Base-by-base conservation (phyloP, 2,888 invertebrate species). In the Blera fallax region DNA sequence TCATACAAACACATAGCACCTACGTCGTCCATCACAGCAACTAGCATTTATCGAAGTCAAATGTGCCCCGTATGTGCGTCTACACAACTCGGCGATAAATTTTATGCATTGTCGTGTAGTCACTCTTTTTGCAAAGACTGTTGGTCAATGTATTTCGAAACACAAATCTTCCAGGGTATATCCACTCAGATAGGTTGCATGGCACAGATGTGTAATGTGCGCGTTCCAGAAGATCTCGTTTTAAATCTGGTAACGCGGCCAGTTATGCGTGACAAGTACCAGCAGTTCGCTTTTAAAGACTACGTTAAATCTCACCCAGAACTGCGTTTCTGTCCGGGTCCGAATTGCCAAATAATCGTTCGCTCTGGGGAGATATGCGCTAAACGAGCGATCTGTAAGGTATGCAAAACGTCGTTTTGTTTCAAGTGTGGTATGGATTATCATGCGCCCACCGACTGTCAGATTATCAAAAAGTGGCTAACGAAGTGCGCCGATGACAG, bases 401-500 rank as follows among this genome's bases (percentile, higher is more conserved):
- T 95, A 56, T 99, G 99, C 93, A 97, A 97, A 92, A 95, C 97
- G 67, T 93, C 95, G 69, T 99, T 98, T 91, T 99, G 99, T 94
- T 98, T 97, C 91, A 96, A 96, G 87, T 99, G 99, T 93, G 98
- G 99, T 87, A 96, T 96, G 90, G 98, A 98, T 88, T 99, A 99
- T 92, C 99, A 99, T 92, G 99, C 99, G 24, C 99, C 99, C 27
- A 98, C 99, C 3, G 98, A 98, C 92, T 99, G 99, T 92, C 94
- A 95, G 87, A 96, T 98, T 37, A 99, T 99, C 88, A 97, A 96
- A 90, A 97, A 97, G 90, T 99, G 99, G 99, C 93, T 99, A 84
- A 98, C 98, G n/a, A 99, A 99, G 93, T 99, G 99, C 93, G 99
- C 98, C 65, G 99, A 99, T 93, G 99, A 99, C 93, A 99, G 98